Percentiles rank a stretch among this genome's conserved stretches.
Evolutionary conservation across 2,888 invertebrate species (phyloP).

Genomic region (Trileptium ribeirensis): DNA sequence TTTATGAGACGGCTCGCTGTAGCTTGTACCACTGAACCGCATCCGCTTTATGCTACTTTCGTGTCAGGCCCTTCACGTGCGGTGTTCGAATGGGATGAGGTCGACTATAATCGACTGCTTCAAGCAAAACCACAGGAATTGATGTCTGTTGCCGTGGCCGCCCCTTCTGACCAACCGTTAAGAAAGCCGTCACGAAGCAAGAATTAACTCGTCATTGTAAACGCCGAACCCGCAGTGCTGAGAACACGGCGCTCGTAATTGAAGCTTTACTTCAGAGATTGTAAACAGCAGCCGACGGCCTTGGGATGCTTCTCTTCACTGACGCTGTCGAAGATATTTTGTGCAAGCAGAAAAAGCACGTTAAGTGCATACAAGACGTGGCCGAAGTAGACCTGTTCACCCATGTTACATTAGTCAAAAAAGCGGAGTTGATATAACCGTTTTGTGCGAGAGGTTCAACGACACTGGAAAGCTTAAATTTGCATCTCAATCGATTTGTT

Average conservation of each 20-base stretch:
- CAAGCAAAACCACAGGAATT: not conserved
- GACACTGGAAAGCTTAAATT: not conserved
- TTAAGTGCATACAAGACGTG: not conserved
- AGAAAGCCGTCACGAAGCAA: not conserved
- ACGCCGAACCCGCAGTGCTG: not conserved
- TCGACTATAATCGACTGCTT: not conserved
- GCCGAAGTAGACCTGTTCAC: not conserved
- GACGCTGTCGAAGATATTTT: not conserved
- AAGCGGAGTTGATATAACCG: not conserved
- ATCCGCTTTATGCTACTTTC: not conserved
- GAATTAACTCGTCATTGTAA: not conserved
- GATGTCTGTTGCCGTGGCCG: not conserved
- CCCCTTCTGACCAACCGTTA: not conserved
- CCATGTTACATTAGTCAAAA: not conserved
- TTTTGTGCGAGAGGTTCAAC: not conserved
- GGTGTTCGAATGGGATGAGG: not conserved
- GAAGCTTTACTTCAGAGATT: not conserved
- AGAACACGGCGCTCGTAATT: not conserved
- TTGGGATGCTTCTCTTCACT: not conserved
- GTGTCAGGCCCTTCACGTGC: not conserved
- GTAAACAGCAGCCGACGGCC: not conserved
- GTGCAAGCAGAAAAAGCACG: not conserved
- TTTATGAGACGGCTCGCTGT: not conserved
- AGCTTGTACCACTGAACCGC: not conserved
- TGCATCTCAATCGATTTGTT: not conserved